Base-by-base conservation (phyloP, 1,140 invertebrate species). In the Belonocnema kinseyi region DNA sequence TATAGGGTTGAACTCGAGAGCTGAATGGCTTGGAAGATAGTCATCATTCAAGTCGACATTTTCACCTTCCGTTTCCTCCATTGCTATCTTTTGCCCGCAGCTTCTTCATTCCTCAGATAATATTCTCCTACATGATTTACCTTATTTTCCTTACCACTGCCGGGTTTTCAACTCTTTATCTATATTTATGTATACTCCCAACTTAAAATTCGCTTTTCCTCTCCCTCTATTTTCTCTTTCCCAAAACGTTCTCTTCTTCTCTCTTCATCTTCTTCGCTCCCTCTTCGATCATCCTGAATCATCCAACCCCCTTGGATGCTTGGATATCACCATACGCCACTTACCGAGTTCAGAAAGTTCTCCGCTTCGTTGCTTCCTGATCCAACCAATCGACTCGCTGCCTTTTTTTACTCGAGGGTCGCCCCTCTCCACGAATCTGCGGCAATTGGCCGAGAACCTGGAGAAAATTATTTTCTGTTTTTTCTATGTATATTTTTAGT, bases 301-400 rank as follows among this genome's bases (percentile, higher is more conserved):
- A 83, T 85, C 80, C 83, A 78, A 84, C 81, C 85, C 83, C 85
- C 83, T 77, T 79, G 79, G 77, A 54, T 54, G 53, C 40, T 10
- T 71, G 74, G 83, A 88, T 87, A 88, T 89, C 87, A 88, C 83
- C 86, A 89, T 89, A 88, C 86, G 84, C 86, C 86, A 88, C 88
- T 88, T 87, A 88, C 83, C 82, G 74, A 77, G 85, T 82, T 86
- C 86, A 86, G 88, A 83, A 85, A 86, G 88, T 88, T 88, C 88
- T 88, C 84, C 83, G 82, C 84, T 86, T 80, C 73, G 80, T 78
- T 83, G 77, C 81, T 70, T 81, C 66, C 61, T 77, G 78, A 81
- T 85, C 71, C 79, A 51, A 76, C 80, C 78, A 76, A 80, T 78
- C 77, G 53, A 58, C 72, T 76, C 73, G 61, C 74, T 74, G 51